Percentiles rank a stretch among this genome's conserved stretches.
Conservation (phyloP, 2,888 invertebrate species). For the Ashinkailepas kermadecensis region DNA sequence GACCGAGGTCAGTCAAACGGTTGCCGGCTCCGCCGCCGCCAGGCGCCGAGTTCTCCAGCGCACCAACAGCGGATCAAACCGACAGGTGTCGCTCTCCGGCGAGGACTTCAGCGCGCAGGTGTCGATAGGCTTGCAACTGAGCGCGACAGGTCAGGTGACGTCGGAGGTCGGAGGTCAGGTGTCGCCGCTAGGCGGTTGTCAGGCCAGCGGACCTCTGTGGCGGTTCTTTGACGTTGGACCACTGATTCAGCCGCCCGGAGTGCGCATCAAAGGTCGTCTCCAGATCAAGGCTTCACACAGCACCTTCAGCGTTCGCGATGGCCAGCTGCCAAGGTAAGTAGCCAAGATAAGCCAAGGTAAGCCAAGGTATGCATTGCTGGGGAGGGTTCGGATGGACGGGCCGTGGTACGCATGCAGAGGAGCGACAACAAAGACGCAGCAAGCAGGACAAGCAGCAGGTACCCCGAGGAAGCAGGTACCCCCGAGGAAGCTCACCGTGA, state of each 20-base stretch:
- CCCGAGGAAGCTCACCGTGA: no score
- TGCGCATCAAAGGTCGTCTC: not conserved
- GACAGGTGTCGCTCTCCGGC: not conserved
- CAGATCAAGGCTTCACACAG: not conserved
- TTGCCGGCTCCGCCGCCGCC: not conserved
- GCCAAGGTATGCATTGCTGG: no score
- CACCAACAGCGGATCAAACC: not conserved
- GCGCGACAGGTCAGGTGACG: not conserved
- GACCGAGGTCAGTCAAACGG: not conserved
- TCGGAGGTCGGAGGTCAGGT: not conserved
- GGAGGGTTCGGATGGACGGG: no score
- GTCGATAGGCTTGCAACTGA: not conserved
- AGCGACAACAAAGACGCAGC: no score
- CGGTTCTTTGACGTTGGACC: not conserved
- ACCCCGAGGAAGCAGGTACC: no score
- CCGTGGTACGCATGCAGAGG: no score
- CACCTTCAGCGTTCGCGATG: not conserved
- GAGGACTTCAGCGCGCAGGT: not conserved
- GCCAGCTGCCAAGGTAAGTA: not conserved
- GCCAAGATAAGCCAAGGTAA: no score
- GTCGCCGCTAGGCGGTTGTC: not conserved
- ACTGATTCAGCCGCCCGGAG: constrained; percentile 6
- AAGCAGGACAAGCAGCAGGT: no score
- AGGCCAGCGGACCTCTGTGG: not conserved
- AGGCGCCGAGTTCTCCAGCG: not conserved